A percentile compares a stretch with the other conserved stretches of the same genome.
These are phyloP conservation scores for Miniopterus natalensis DNA, from an alignment of 2,113 vertebrate genomes.

Conservation along the genomic window DNA sequence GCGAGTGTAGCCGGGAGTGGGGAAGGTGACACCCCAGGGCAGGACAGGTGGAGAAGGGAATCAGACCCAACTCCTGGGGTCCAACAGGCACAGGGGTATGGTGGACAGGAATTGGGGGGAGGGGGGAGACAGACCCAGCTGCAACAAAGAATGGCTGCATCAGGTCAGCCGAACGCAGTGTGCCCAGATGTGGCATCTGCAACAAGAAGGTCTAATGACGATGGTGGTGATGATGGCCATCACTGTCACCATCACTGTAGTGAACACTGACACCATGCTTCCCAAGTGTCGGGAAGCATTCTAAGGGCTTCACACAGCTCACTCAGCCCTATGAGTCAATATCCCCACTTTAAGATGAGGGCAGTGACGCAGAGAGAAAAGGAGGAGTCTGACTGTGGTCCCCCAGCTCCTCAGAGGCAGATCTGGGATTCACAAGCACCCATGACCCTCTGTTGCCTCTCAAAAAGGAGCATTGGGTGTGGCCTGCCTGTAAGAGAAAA, in stretches of 20 bases:
- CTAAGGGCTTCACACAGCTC: neutral
- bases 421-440: neutral
- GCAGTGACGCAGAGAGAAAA: neutral
- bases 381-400: neutral
- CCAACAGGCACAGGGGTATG: neutral
- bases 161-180: neutral
- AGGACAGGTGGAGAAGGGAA: neutral
- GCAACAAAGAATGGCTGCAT: neutral
- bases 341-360: neutral
- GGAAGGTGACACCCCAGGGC: neutral
- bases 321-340: neutral
- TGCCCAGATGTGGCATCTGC: neutral
- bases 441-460: neutral
- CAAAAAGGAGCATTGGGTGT: neutral
- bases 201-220: neutral
- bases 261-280: neutral
- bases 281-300: neutral
- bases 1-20: neutral
- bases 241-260: accelerated
- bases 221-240: accelerated
- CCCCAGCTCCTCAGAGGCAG: neutral
- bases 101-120: accelerated
- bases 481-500: neutral
- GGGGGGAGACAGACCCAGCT: neutral
- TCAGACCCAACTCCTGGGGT: neutral